phyloP scores from a whole-genome alignment of 2,888 invertebrate genomes.

The Xiphydria camelus region DNA sequence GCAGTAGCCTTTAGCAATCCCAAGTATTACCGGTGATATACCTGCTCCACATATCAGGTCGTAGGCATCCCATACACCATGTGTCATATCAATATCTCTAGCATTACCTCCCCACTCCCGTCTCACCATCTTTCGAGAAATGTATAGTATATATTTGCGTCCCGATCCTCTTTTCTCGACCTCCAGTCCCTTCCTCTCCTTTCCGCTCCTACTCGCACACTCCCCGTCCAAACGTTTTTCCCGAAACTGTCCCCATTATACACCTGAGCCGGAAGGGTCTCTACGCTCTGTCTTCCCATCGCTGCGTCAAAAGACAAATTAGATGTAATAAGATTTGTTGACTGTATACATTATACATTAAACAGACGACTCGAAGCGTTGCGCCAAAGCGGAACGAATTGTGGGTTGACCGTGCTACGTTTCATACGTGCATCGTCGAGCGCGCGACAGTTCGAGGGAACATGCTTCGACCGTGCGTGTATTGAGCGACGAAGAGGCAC shows the following conservation, averaged over 20 bases:
- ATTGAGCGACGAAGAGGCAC: too few relatives aligned
- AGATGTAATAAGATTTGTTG: conserved; percentile 55
- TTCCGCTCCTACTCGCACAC: neutral
- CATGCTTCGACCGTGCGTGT: too few relatives aligned
- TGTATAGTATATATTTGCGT: neutral
- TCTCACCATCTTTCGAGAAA: conserved; percentile 2
- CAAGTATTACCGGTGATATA: conserved; percentile 54
- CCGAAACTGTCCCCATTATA: conserved; percentile 32
- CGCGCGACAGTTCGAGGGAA: too few relatives aligned
- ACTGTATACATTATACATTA: conserved; percentile 50
- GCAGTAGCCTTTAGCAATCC: conserved; percentile 49
- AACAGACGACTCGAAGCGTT: conserved; percentile 14
- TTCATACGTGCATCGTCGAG: too few relatives aligned
- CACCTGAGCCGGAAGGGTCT: conserved; percentile 48
- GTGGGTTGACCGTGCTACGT: too few relatives aligned
- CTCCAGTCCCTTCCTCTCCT: conserved; percentile 3
- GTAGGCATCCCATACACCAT: conserved; percentile 48
- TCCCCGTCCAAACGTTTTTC: neutral
- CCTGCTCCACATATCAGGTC: conserved; percentile 55
- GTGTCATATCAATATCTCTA: conserved; percentile 55
- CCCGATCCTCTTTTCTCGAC: neutral
- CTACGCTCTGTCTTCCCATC: conserved; percentile 58
- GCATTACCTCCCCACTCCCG: conserved; percentile 11
- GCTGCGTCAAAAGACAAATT: conserved; percentile 57
- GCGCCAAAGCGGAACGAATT: conserved; percentile 13